Conservation (phyloP, 2,888 invertebrate genomes). For the Metopia argyrocephala region DNA sequence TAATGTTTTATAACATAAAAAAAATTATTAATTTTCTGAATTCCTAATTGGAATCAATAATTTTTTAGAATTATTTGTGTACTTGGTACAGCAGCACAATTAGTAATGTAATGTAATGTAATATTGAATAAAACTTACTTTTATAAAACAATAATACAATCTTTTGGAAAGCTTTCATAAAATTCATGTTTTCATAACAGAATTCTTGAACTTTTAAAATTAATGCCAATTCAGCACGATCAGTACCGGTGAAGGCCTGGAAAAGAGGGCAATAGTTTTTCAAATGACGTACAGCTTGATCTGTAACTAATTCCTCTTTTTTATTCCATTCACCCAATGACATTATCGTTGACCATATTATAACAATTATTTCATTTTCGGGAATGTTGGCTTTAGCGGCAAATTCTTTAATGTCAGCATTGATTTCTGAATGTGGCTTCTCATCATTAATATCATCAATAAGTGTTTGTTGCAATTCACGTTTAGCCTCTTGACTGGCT, state of each 20-base stretch:
- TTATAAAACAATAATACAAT: conserved; percentile 97
- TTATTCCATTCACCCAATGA: conserved; percentile 98
- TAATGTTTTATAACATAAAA: neutral
- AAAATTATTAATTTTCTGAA: neutral
- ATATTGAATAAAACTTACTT: conserved; percentile 80
- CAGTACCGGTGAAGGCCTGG: conserved; percentile 91
- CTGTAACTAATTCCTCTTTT: conserved; percentile 97
- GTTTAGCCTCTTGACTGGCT: conserved; percentile 90
- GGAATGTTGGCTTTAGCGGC: conserved; percentile 89
- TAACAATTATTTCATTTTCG: conserved; percentile 92
- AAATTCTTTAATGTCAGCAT: conserved; percentile 91
- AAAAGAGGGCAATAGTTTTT: conserved; percentile 92
- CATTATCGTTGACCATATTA: conserved; percentile 98
- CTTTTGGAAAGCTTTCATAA: conserved; percentile 99
- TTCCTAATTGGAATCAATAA: too few species aligned
- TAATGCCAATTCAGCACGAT: conserved; percentile 92
- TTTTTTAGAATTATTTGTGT: too few species aligned
- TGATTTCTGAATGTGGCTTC: conserved; percentile 91
- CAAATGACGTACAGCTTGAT: conserved; percentile 94
- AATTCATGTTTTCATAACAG: conserved; percentile 99
- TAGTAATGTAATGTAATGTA: neutral
- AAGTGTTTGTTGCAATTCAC: conserved; percentile 88
- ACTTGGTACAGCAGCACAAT: too few species aligned
- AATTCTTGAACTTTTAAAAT: conserved; percentile 97
- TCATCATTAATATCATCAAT: conserved; percentile 92